Evolutionary conservation across 37 sponge, comb jelly and placozoan species (phyloP), one percentile per base, ranked within the genome.

Genomic region (Eunapius fragilis): DNA sequence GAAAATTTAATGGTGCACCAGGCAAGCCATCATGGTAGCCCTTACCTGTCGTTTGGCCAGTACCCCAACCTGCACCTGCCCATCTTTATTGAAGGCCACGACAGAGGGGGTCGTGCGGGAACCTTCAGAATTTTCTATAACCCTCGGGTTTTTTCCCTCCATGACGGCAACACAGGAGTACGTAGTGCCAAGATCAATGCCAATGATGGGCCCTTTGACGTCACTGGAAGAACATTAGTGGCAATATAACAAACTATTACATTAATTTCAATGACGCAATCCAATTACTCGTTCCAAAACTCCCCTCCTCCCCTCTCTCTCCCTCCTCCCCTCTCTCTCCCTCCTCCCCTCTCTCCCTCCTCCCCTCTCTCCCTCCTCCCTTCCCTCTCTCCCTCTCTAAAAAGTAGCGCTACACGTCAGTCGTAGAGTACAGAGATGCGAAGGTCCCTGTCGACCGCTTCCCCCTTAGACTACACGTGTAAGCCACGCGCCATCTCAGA

Each of bases 131-230:
- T 99, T 99, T 80, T 99, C 99, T 68, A 99, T 94, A 14, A 99
- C 96, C 69, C 87, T 95, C 19, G 99, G 99, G 68, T 74, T 86
- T 45, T 95, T 95, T 0, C 99, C 99, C 75, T 99, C 99, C 95
- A 99, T 97, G 36, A 97, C 95, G n/a, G 98, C 92, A 73, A 99
- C 98, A 87, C 98, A 97, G n/a, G 98, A 97, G 79, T 99, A 97
- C 25, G 99, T 99, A 13, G 99, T 99, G 19, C 99, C 99, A 7
- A 99, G 84, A 72, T 99, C 99, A 76, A 99, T 95, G 0, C 99
- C 99, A 74, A 97, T 93, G 25, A 99, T 96, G 25, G 88, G 70
- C 26, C 98, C 98, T 67, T 95, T 91, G 26, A 91, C 96, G 28
- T 92, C 90, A 30, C 58, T 58, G 58, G 14, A 58, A 58, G 22